phyloP scores from a whole-genome alignment of 2,113 vertebrate genomes.

The Hystrix brachyura region DNA sequence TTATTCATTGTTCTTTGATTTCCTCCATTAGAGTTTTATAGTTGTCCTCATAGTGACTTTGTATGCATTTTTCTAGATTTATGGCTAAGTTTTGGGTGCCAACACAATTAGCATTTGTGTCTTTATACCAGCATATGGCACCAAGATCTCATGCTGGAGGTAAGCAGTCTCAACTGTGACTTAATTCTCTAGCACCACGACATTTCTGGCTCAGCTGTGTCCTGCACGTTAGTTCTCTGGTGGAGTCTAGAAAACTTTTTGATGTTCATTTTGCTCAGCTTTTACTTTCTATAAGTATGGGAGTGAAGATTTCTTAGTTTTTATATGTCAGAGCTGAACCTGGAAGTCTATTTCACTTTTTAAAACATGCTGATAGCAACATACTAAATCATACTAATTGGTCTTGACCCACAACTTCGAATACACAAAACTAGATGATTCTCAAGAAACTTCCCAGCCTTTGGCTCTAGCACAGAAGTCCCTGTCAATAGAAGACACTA shows the following conservation, averaged over 20 bases:
- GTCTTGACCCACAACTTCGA: not conserved
- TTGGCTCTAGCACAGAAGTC: not conserved
- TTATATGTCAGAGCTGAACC: not conserved
- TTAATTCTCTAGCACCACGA: not conserved
- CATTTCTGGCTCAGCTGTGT: not conserved
- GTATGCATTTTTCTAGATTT: not conserved
- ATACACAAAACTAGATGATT: not conserved
- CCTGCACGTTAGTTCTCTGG: no score
- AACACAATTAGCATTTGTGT: not conserved
- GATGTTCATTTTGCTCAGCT: not conserved
- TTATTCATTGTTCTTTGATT: not conserved
- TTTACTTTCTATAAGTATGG: not conserved
- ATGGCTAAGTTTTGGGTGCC: not conserved
- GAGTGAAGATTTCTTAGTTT: not conserved
- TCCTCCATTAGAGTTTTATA: not conserved
- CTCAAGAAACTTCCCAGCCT: not conserved
- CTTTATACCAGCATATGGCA: rapidly evolving
- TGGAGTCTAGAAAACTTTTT: not conserved
- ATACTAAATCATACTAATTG: not conserved
- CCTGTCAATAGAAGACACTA: not conserved
- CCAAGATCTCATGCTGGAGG: not conserved
- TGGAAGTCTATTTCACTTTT: not conserved
- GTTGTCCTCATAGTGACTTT: not conserved
- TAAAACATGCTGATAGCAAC: not conserved
- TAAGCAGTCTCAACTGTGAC: not conserved